A percentile compares a stretch with the other conserved stretches of the same genome.
phyloP scores from a whole-genome alignment of 1,140 invertebrate species.

The Drosophila insularis region DNA sequence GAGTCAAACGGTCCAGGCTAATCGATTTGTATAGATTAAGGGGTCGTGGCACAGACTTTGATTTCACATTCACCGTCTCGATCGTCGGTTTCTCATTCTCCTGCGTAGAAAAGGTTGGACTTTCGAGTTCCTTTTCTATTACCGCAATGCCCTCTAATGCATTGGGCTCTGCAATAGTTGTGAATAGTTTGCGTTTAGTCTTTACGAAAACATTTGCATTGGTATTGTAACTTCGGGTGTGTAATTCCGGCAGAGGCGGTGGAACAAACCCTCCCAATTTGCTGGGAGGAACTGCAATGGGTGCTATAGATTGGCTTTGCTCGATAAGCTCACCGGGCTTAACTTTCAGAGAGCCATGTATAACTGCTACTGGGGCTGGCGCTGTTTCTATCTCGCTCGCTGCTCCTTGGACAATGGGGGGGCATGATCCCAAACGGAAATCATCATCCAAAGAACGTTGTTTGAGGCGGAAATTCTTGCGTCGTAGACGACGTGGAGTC shows the following conservation, averaged over 20 bases:
- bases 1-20: slow-evolving; percentile 50
- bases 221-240: slow-evolving; percentile 69
- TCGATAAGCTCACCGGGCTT: slow-evolving; percentile 81
- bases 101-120: slow-evolving; percentile 39
- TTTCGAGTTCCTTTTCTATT: slow-evolving; percentile 64
- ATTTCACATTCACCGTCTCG: background rate
- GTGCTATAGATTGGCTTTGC: slow-evolving; percentile 55
- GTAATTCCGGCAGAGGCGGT: slow-evolving; percentile 74
- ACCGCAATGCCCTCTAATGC: slow-evolving; percentile 65
- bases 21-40: slow-evolving; percentile 59
- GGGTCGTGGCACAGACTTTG: slow-evolving; percentile 19
- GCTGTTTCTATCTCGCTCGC: slow-evolving; percentile 23
- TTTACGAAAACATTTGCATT: slow-evolving; percentile 87
- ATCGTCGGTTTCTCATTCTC: slow-evolving; percentile 29
- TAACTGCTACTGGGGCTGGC: slow-evolving; percentile 52
- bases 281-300: slow-evolving; percentile 4
- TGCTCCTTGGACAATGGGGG: background rate
- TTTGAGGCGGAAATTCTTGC: slow-evolving; percentile 77
- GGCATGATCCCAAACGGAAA: slow-evolving; percentile 49
- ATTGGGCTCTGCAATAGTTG: slow-evolving; percentile 84
- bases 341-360: slow-evolving; percentile 68
- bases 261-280: slow-evolving; percentile 54
- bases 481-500: slow-evolving; percentile 71
- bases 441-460: slow-evolving; percentile 77
- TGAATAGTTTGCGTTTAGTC: slow-evolving; percentile 90